Percentiles rank a stretch among this genome's conserved stretches.
These are phyloP conservation scores for Passer domesticus DNA, from an alignment of 2,113 vertebrate species.

Conservation along the genomic window DNA sequence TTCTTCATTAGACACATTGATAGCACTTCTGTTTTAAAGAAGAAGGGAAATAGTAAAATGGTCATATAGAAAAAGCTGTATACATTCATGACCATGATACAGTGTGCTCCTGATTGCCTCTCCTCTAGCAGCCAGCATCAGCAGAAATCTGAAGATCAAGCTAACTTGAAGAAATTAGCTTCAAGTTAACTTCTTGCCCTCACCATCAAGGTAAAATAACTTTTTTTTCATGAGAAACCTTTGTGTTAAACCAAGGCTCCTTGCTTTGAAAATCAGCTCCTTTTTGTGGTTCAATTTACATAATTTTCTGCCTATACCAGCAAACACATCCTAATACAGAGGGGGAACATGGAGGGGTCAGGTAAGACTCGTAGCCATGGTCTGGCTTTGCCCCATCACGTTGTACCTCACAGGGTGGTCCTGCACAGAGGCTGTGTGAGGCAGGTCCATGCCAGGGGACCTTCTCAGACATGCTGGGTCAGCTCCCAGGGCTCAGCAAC, in stretches of 20 bases:
- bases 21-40: background rate
- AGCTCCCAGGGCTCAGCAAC: background rate
- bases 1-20: background rate
- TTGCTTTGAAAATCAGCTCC: background rate
- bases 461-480: background rate
- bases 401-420: background rate
- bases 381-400: fast-evolving
- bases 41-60: background rate
- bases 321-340: background rate
- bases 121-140: background rate
- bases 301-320: background rate
- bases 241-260: background rate
- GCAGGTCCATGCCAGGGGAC: fast-evolving
- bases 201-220: background rate
- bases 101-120: background rate
- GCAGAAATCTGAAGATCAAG: background rate
- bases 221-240: background rate
- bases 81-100: background rate
- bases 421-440: background rate
- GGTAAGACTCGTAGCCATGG: fast-evolving
- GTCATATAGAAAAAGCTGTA: background rate
- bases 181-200: background rate
- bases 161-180: too few relatives aligned
- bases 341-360: background rate
- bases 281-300: background rate